Evolutionary conservation across 2,888 invertebrate genomes (phyloP).

Genomic region (Clusia tigrina): DNA sequence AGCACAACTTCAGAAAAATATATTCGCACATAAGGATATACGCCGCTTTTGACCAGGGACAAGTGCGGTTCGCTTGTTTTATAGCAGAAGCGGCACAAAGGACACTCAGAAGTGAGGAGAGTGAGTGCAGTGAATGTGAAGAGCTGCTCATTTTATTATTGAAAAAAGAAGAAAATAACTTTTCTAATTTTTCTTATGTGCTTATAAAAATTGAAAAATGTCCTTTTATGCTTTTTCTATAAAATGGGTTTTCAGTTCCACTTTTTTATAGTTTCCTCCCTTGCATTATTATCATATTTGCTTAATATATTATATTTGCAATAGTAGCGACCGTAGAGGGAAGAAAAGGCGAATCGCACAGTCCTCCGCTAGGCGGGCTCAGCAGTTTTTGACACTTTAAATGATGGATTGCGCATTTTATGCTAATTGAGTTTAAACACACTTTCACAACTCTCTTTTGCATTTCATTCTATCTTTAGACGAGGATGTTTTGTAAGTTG

Average conservation of each 20-base stretch:
- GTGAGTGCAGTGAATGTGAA: not conserved
- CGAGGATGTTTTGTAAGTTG: too few species aligned
- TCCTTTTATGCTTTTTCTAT: not conserved
- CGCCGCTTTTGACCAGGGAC: conserved; percentile 22
- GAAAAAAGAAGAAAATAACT: not conserved
- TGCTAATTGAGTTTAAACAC: conserved; percentile 54
- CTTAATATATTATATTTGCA: conserved; percentile 49
- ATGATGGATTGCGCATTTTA: conserved; percentile 62
- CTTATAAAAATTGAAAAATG: not conserved
- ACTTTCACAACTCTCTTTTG: not conserved
- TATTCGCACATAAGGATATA: not conserved
- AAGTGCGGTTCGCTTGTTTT: too few species aligned
- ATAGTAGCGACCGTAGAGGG: too few species aligned
- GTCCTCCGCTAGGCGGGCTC: conserved; percentile 37
- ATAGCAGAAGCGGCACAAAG: conserved; percentile 43
- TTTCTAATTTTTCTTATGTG: not conserved
- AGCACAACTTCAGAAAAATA: conserved; percentile 26
- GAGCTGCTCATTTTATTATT: too few species aligned
- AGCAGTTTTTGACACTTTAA: conserved; percentile 62
- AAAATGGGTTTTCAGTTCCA: not conserved
- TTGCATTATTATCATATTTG: conserved; percentile 49
- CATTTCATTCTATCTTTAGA: not conserved
- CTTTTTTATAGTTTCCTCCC: conserved; percentile 40
- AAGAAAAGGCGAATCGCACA: too few species aligned
- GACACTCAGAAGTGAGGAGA: conserved; percentile 4